Conservation (phyloP, 2,888 invertebrate species). For the Ectropis crepuscularia region DNA sequence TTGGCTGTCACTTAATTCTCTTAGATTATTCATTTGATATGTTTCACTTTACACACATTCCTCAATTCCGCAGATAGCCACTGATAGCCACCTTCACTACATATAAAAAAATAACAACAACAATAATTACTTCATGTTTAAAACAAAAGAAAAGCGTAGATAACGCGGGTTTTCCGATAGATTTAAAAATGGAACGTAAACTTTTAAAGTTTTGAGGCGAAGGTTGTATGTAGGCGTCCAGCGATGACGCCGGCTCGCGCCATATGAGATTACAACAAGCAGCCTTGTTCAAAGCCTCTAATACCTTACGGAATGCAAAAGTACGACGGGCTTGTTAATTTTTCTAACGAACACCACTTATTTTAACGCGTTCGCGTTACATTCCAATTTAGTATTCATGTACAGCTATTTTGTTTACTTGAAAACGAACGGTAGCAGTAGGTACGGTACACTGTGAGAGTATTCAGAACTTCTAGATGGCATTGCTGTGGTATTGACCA, state of each 20-base stretch:
- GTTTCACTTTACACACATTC: constrained; percentile 26
- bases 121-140: not conserved
- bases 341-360: constrained; percentile 52
- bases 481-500: constrained; percentile 56
- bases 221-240: constrained; percentile 70
- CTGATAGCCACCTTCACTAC: too few species aligned
- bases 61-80: too few species aligned
- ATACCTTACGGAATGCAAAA: constrained; percentile 62
- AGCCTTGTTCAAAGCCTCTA: constrained; percentile 63
- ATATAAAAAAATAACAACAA: constrained; percentile 4
- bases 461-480: constrained; percentile 15
- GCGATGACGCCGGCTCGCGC: constrained; percentile 68
- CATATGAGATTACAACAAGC: constrained; percentile 65
- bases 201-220: constrained; percentile 45
- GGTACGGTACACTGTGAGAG: constrained; percentile 42
- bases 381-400: constrained; percentile 49
- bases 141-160: constrained; percentile 17
- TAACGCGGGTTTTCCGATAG: constrained; percentile 2
- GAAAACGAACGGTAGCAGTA: constrained; percentile 55
- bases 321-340: constrained; percentile 53
- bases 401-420: constrained; percentile 70
- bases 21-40: constrained; percentile 44
- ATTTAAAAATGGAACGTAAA: constrained; percentile 27
- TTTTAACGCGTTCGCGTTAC: constrained; percentile 59
- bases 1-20: constrained; percentile 28